Evolutionary conservation across 2,797 vertebrate species (phyloP), one percentile per base, ranked within the genome.

Genomic region (Ctenochaetus hawaiiensis): DNA sequence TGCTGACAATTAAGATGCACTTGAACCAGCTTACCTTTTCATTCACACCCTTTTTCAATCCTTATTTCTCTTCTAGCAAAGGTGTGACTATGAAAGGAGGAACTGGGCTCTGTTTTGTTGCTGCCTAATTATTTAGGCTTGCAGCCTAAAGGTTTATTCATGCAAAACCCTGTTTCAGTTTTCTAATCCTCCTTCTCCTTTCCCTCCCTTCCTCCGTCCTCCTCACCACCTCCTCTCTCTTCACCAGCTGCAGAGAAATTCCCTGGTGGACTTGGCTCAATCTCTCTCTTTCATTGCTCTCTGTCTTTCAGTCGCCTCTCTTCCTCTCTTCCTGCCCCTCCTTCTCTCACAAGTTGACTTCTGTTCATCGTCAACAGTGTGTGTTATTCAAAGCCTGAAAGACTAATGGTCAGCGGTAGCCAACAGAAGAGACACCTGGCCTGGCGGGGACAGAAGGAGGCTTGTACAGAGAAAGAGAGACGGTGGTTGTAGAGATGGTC

Each of bases 191-290:
- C 68, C 72, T 67, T 80, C 72, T 83, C 71, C 44, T 77, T 70
- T 78, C 70, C 67, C 81, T 77, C 81, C 60, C 81, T 86, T 79
- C 82, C 87, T 90, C 70, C 48, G 11, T 83, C 76, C 59, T 88
- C 72, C 77, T 76, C 84, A 68, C 77, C 64, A 77, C 81, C 80
- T 83, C 81, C 77, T 78, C 76, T 82, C 72, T 79, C 74, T 65
- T 77, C 89, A 87, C 81, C 93, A 94, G 92, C 93, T 94, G 93
- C 93, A 91, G 85, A 90, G 84, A 90, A 89, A 89, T 82, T 83
- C 87, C 86, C 86, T 89, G 85, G 84, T 88, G 83, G 81, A 87
- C 80, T 92, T 90, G 90, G 93, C 91, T 86, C 78, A 63, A 51
- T 83, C 81, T 58, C 70, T 83, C 76, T 77, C 89, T 92, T 90